These are phyloP conservation scores for Diarsia dahlii DNA, from an alignment of 2,888 invertebrate genomes.

Conservation along the genomic window DNA sequence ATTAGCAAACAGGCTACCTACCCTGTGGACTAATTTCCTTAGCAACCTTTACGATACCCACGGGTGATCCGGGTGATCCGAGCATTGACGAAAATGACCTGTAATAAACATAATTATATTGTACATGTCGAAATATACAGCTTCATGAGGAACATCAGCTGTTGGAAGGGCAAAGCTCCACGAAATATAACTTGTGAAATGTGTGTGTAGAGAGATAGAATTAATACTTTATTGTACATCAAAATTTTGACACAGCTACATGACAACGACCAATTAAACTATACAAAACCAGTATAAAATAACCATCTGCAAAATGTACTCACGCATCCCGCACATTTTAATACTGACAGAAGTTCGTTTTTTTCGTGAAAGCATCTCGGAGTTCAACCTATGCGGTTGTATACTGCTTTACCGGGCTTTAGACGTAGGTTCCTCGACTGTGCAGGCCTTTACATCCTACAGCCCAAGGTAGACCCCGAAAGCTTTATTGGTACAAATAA, in stretches of 20 bases:
- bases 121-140: neutral
- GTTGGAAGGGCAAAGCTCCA: neutral
- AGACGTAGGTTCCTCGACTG: neutral
- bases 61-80: neutral
- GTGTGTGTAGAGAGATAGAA: too few species aligned
- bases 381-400: too few species aligned
- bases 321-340: neutral
- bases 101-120: conserved; percentile 30
- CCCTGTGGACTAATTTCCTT: neutral
- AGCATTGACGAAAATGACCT: neutral
- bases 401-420: too few species aligned
- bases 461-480: neutral
- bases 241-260: neutral
- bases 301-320: neutral
- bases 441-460: neutral
- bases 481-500: conserved; percentile 11
- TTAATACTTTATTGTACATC: neutral
- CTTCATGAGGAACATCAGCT: neutral
- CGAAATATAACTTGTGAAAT: too few species aligned
- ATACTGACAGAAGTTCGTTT: neutral
- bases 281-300: too few species aligned
- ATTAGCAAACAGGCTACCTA: neutral
- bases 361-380: too few species aligned
- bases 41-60: conserved; percentile 17
- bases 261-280: too few species aligned